Evolutionary conservation across 2,113 vertebrate species (phyloP).

Genomic region (Nematolebias whitei): DNA sequence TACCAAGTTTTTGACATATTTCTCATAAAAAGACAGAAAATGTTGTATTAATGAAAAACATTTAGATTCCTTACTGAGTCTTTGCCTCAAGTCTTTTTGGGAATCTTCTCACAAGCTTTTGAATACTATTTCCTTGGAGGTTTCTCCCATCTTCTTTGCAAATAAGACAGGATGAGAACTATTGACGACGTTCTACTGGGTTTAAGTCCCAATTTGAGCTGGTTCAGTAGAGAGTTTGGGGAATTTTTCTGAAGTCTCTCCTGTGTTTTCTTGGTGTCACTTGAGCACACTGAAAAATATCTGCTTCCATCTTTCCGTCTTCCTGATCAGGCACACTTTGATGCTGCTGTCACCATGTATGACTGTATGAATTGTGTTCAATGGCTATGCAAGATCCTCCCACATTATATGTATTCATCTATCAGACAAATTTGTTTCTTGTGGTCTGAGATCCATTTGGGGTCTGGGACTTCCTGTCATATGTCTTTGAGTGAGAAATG

Average conservation of each 20-base stretch:
- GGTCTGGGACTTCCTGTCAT: not conserved
- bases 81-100: not conserved
- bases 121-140: not conserved
- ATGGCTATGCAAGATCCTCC: not conserved
- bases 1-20: too few relatives aligned
- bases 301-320: not conserved
- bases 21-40: too few relatives aligned
- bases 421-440: not conserved
- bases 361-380: not conserved
- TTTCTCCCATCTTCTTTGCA: not conserved
- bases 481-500: not conserved
- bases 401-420: not conserved
- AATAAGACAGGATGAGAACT: too few relatives aligned
- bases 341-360: not conserved
- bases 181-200: not conserved
- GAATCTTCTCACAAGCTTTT: not conserved
- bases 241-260: not conserved
- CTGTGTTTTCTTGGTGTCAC: not conserved
- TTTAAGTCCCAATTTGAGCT: not conserved
- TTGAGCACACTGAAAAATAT: not conserved
- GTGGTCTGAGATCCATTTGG: not conserved
- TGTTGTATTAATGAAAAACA: too few relatives aligned
- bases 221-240: not conserved
- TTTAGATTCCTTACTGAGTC: too few relatives aligned
- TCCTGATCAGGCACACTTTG: not conserved